Evolutionary conservation across 2,113 vertebrate genomes (phyloP).

Genomic region (Tachycineta bicolor): DNA sequence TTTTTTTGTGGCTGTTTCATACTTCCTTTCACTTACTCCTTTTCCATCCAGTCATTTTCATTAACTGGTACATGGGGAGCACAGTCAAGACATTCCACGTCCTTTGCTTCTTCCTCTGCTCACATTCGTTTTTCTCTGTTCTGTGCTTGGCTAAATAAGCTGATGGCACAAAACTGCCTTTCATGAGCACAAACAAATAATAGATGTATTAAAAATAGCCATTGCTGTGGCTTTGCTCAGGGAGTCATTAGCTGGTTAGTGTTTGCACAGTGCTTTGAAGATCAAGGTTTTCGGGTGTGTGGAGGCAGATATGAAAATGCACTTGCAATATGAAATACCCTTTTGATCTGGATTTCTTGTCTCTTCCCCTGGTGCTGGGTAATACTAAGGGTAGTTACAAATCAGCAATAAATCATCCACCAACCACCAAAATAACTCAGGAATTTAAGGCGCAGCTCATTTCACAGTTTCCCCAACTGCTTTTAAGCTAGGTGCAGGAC

Average conservation of each 20-base stretch:
- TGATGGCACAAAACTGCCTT: slow-evolving; percentile 7
- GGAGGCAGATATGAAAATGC: not conserved
- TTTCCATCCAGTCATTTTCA: not conserved
- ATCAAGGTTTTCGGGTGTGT: not conserved
- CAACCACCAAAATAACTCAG: not conserved
- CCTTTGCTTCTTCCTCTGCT: not conserved
- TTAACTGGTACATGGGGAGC: not conserved
- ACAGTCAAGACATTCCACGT: not conserved
- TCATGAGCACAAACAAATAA: slow-evolving; percentile 31
- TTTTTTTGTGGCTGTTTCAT: not conserved
- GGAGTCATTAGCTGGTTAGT: slow-evolving; percentile 18
- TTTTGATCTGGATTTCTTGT: slow-evolving; percentile 9
- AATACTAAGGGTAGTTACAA: not conserved
- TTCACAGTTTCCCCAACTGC: not conserved
- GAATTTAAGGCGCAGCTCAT: not conserved
- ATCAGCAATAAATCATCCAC: not conserved
- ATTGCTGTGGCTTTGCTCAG: not conserved
- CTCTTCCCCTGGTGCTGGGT: not conserved
- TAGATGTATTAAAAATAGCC: slow-evolving; percentile 43
- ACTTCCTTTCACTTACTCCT: not conserved
- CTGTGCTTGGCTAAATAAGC: not conserved
- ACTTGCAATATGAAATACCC: not conserved
- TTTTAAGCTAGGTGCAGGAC: not conserved
- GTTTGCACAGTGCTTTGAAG: not conserved
- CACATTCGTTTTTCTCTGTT: not conserved